These are phyloP conservation scores for Sinella curviseta DNA, from an alignment of 1,140 invertebrate species.

Conservation along the genomic window DNA sequence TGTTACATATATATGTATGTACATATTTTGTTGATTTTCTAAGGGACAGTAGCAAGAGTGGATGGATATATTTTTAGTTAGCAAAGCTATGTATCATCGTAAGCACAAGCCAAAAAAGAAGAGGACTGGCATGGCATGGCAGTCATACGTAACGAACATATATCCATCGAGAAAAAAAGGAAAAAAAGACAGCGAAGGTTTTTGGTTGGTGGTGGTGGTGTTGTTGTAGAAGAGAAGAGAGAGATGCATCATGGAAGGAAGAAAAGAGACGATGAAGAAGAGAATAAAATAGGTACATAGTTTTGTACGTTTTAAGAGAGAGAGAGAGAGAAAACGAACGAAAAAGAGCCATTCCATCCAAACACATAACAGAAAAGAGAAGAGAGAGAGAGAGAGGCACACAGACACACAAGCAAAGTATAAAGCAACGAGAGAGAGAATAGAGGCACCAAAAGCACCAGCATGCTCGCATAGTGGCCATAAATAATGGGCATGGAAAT, in stretches of 20 bases:
- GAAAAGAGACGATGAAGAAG: conserved; percentile 3
- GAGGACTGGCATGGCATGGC: not conserved
- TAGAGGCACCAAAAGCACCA: conserved; percentile 15
- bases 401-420: not conserved
- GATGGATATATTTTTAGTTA: not conserved
- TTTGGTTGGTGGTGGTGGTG: not conserved
- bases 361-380: not conserved
- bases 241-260: not conserved
- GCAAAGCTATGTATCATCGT: conserved; percentile 15
- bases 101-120: conserved; percentile 18
- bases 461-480: conserved; percentile 34
- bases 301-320: conserved; percentile 23
- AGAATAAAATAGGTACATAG: conserved; percentile 27
- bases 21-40: too few species aligned
- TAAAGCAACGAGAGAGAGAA: not conserved
- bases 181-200: not conserved
- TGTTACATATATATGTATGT: too few species aligned
- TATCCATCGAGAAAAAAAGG: conserved; percentile 11
- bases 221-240: not conserved
- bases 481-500: conserved; percentile 49
- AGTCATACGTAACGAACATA: conserved; percentile 25
- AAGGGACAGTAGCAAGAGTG: too few species aligned
- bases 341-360: conserved; percentile 11
- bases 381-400: not conserved
- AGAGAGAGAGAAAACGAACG: conserved; percentile 21